These are phyloP conservation scores for Pituophis catenifer DNA, from an alignment of 2,113 vertebrate species.

Conservation along the genomic window DNA sequence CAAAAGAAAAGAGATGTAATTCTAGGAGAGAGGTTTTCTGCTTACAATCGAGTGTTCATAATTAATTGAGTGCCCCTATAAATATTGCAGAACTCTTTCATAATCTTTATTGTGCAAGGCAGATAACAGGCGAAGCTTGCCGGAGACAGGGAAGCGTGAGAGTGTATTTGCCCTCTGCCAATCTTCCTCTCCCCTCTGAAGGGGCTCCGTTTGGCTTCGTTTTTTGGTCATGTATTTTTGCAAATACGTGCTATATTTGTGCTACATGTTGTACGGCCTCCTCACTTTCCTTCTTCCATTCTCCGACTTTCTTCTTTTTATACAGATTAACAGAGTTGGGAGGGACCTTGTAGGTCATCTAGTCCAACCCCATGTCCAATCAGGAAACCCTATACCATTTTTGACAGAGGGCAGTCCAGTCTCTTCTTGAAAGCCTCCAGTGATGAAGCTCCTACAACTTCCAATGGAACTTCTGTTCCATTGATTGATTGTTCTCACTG, in stretches of 20 bases:
- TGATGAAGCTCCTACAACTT: no score
- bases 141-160: fast-evolving
- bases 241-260: background rate
- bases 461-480: no score
- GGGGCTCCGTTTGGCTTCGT: background rate
- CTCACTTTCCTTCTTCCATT: background rate
- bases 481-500: no score
- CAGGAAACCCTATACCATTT: no score
- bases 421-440: no score
- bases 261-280: background rate
- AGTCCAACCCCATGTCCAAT: no score
- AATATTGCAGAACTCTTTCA: conserved; percentile 14
- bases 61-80: conserved; percentile 15
- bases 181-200: background rate
- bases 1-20: conserved; percentile 18
- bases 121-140: background rate
- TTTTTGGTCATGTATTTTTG: background rate
- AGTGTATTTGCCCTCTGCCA: background rate
- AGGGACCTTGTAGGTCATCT: no score
- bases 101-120: background rate
- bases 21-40: conserved; percentile 8
- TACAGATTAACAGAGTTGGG: no score
- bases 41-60: conserved; percentile 19
- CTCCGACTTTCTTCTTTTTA: background rate
- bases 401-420: no score